phyloP scores from a whole-genome alignment of 2,113 vertebrate species.

The Thryonomys swinderianus region DNA sequence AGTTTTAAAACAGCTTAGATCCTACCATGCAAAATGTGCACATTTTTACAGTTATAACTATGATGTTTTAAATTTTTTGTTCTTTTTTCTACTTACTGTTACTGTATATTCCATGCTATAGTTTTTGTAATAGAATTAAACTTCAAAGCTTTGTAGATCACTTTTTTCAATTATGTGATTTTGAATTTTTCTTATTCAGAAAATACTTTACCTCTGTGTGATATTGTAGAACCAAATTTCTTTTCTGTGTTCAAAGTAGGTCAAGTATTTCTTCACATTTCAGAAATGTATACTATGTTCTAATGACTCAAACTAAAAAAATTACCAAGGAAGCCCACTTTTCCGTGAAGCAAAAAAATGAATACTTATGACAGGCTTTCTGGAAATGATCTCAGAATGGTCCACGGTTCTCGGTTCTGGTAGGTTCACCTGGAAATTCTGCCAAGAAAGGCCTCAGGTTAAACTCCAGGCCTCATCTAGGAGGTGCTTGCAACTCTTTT shows the following conservation, averaged over 20 bases:
- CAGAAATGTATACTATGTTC: not conserved
- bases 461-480: not conserved
- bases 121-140: not conserved
- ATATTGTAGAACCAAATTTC: not conserved
- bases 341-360: not conserved
- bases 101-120: not conserved
- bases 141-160: not conserved
- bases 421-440: not conserved
- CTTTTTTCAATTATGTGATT: not conserved
- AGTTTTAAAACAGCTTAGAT: not conserved
- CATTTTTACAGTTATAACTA: not conserved
- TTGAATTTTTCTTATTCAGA: conserved; percentile 13
- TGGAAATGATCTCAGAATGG: not conserved
- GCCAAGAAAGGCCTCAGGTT: not conserved
- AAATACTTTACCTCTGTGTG: not conserved
- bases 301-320: not conserved
- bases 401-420: not conserved
- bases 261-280: not conserved
- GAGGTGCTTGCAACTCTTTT: not conserved
- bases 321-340: not conserved
- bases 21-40: not conserved
- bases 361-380: not conserved
- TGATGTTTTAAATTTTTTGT: not conserved
- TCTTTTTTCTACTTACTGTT: not conserved
- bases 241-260: not conserved